Conservation (phyloP, 2,113 vertebrate genomes). For the Rhinogobius similis region DNA sequence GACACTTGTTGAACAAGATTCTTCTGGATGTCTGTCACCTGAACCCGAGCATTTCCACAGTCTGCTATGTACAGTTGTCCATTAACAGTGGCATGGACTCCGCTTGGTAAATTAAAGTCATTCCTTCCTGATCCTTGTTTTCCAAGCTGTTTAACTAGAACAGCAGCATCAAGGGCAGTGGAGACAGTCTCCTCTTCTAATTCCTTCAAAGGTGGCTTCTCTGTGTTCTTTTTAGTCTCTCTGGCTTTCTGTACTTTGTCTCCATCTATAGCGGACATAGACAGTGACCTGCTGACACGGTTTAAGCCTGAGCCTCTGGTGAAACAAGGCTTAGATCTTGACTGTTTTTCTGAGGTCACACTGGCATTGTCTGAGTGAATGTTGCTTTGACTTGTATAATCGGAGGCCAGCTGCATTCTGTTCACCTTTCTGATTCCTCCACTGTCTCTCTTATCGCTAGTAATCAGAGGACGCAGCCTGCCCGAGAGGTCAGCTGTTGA, state of each 20-base stretch:
- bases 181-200: conserved; percentile 49
- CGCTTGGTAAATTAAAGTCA: conserved; percentile 81
- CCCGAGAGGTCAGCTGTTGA: conserved; percentile 70
- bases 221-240: conserved; percentile 38
- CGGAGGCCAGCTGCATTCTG: conserved; percentile 52
- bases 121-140: conserved; percentile 81
- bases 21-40: conserved; percentile 76
- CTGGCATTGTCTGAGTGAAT: conserved; percentile 24
- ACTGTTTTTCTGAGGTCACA: conserved; percentile 27
- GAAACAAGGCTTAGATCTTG: conserved; percentile 35
- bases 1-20: conserved; percentile 80
- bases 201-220: conserved; percentile 34
- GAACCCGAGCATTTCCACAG: conserved; percentile 81
- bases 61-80: conserved; percentile 82
- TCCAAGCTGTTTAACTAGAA: conserved; percentile 78
- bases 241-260: conserved; percentile 39
- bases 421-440: conserved; percentile 54
- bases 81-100: conserved; percentile 70
- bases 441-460: conserved; percentile 31
- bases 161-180: conserved; percentile 52
- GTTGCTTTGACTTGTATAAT: conserved; percentile 20
- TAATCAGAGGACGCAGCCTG: conserved; percentile 43
- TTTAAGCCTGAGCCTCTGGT: conserved; percentile 24
- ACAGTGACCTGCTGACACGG: conserved; percentile 66
- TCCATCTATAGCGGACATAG: conserved; percentile 69